phyloP scores from a whole-genome alignment of 2,797 vertebrate genomes.

The Sternarchorhynchus goeldii region DNA sequence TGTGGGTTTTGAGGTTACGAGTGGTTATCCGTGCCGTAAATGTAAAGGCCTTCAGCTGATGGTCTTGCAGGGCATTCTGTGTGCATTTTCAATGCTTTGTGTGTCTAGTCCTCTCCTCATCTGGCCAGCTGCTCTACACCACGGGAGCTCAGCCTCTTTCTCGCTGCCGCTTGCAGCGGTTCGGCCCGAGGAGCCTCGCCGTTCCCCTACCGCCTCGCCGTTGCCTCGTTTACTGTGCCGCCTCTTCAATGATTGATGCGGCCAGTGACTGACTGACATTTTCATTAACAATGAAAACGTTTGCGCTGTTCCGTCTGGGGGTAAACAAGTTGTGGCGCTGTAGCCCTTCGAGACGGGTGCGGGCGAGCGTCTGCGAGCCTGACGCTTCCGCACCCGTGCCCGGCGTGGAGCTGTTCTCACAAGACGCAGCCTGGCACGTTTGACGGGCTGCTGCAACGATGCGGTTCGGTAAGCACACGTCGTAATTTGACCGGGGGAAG shows the following conservation, averaged over 20 bases:
- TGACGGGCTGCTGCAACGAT: constrained; percentile 42
- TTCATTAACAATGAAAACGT: neutral
- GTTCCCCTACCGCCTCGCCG: neutral
- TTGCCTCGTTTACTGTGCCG: neutral
- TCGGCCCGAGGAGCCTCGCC: neutral
- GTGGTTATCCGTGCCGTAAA: neutral
- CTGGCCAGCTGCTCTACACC: neutral
- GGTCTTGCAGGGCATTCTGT: neutral
- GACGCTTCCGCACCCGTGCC: neutral
- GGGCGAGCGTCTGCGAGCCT: neutral
- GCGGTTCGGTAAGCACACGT: constrained; percentile 49
- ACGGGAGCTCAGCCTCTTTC: neutral
- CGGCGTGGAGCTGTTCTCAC: constrained; percentile 14
- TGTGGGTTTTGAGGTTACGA: constrained; percentile 2
- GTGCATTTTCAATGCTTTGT: neutral
- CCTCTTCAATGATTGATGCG: neutral
- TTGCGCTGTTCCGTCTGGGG: neutral
- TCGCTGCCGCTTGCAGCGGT: neutral
- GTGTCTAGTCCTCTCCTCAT: neutral
- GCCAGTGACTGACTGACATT: neutral
- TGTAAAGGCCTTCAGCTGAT: neutral
- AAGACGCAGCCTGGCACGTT: constrained; percentile 37
- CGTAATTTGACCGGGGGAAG: constrained; percentile 48
- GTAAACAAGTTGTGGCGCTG: neutral
- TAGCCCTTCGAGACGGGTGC: neutral